Base-by-base conservation (phyloP, 1,140 invertebrate species). In the Trissolcus basalis region DNA sequence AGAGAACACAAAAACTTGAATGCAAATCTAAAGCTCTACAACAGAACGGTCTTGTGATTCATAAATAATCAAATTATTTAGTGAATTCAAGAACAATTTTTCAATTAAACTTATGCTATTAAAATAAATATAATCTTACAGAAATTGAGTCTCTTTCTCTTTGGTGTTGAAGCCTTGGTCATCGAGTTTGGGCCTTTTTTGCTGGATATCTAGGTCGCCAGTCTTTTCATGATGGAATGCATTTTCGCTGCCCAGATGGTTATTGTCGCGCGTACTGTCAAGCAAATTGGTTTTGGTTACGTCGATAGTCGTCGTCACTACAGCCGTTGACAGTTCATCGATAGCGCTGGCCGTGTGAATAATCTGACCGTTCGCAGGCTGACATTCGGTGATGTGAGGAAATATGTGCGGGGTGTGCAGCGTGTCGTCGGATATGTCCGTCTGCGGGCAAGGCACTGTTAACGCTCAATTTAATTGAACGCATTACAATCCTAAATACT, bases 331-430 rank as follows among this genome's bases (percentile, higher is more conserved):
- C 76, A 78, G 65, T 64, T 78, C 76, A 74, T 78, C 76, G 67
- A 78, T 78, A 78, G 58, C 41, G 32, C 35, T 44, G 48, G 53
- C 19, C 55, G 43, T 11, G 48, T 71, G 67, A 55, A 77, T 78
- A 74, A 75, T 72, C 71, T 63, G 77, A 8, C 60, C 14, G 76
- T 58, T 82, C 14, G 65, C 39, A 5, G 80, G 13, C 14, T 81
- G 55, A 45, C 81, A 80, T 45, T 89, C 85, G 10, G 79, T 79
- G 63, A 87, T 86, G 54, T 87, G 81, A 16, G 89, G 88, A 81
- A 90, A 90, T 65, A 90, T 86, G 56, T 90, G 88, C 1, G 89
- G 89, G 3, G 89, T 90, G 47, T 90, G 88, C 13, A 90, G 58
- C 9, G 86, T 85, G 65, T 90, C 89, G 69, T 90, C 89, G 35